Evolutionary conservation across 1,140 invertebrate species (phyloP).

Genomic region (Charaxes varanes): DNA sequence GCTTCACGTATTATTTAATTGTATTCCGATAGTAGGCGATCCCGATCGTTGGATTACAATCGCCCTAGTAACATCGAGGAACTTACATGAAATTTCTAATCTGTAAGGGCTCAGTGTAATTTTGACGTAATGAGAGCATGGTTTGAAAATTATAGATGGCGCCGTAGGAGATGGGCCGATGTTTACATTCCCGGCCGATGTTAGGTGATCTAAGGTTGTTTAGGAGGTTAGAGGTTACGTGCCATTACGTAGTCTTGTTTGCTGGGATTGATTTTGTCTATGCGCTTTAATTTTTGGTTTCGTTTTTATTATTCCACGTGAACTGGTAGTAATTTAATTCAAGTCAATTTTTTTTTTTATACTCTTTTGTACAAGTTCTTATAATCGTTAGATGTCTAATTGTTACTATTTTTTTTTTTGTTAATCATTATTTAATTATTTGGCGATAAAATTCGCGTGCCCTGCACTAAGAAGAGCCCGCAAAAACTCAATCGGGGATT

Average conservation of each 20-base stretch:
- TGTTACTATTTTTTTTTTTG: too few relatives aligned
- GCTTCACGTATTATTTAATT: too few relatives aligned
- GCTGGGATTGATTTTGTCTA: conserved; percentile 28
- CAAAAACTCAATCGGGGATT: too few relatives aligned
- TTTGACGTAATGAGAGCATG: conserved; percentile 48
- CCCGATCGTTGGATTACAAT: conserved; percentile 1
- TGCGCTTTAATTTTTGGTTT: conserved; percentile 6
- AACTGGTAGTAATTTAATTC: too few relatives aligned
- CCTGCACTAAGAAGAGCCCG: too few relatives aligned
- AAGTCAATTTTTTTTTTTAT: too few relatives aligned
- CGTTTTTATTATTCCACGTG: too few relatives aligned
- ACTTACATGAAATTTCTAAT: conserved; percentile 9
- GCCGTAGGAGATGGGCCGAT: conserved; percentile 58
- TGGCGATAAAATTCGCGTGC: too few relatives aligned
- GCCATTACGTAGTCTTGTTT: conserved; percentile 65
- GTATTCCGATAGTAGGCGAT: too few relatives aligned
- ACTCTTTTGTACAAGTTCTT: too few relatives aligned
- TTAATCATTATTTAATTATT: too few relatives aligned
- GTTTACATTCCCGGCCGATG: conserved; percentile 66
- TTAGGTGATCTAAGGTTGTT: conserved; percentile 56
- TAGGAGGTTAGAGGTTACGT: conserved; percentile 55
- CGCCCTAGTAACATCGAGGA: neutral
- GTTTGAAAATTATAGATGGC: conserved; percentile 71
- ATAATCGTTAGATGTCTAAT: too few relatives aligned
- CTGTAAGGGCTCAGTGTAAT: conserved; percentile 26